Conservation (phyloP, 2,888 invertebrate genomes). For the Liodrosophila aerea region DNA sequence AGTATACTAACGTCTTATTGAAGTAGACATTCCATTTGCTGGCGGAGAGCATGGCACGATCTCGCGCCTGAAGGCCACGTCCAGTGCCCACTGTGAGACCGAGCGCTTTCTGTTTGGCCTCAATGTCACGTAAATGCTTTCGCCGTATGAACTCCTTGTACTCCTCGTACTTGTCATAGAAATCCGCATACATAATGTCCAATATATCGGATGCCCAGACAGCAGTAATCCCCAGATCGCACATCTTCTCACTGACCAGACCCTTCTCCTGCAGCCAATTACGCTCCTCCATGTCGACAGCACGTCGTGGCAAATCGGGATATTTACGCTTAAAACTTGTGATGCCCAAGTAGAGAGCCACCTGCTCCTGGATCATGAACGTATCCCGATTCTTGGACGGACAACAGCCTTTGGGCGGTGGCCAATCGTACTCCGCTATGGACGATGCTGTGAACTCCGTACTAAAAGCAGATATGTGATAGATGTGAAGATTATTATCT, state of each 20-base stretch:
- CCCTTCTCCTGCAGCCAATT: constrained; percentile 92
- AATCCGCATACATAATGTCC: constrained; percentile 97
- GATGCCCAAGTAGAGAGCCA: constrained; percentile 96
- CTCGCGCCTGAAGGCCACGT: constrained; percentile 85
- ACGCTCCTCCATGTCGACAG: constrained; percentile 95
- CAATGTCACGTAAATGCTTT: constrained; percentile 87
- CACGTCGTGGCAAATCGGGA: constrained; percentile 91
- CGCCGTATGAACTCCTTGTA: constrained; percentile 85
- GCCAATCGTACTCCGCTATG: constrained; percentile 97
- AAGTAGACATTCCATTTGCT: constrained; percentile 94
- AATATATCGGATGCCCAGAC: constrained; percentile 95
- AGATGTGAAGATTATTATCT: too few species aligned
- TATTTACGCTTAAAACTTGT: constrained; percentile 98
- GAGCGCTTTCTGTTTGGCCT: constrained; percentile 86
- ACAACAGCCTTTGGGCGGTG: constrained; percentile 84
- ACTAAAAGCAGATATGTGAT: too few species aligned
- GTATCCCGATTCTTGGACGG: constrained; percentile 86
- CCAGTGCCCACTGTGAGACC: constrained; percentile 77
- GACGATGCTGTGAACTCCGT: constrained; percentile 91
- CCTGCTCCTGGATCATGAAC: constrained; percentile 98
- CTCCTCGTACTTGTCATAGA: constrained; percentile 96
- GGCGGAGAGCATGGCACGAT: constrained; percentile 92
- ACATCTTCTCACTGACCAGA: constrained; percentile 94
- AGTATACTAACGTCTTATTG: constrained; percentile 85
- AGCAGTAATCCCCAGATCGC: constrained; percentile 96